Evolutionary conservation across 1,140 invertebrate genomes (phyloP), one percentile per base, ranked within the genome.

Genomic region (Grapholita molesta): DNA sequence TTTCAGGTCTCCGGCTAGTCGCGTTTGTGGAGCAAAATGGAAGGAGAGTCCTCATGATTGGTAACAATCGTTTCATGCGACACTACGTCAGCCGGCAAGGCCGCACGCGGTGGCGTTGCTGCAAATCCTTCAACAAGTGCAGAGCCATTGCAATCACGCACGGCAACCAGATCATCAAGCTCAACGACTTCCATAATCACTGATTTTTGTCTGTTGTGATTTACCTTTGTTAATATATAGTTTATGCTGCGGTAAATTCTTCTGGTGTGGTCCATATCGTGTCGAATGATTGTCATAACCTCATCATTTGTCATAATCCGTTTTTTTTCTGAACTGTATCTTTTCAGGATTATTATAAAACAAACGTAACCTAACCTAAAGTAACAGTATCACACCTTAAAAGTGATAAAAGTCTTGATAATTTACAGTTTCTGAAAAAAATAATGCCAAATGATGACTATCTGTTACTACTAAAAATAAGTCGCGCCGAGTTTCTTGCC

Each of bases 111-210:
- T 89, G 86, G 87, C 69, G 87, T 0, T 90, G 88, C 65, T 83
- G 79, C 66, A 84, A 79, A 53, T 73, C 79, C 2, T 90, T 85
- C 66, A 76, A 75, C 64, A 79, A 78, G n/a, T 89, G 86, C 28
- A 71, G 76, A 11, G 86, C 87, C 9, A 86, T 88, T 25, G 85
- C 81, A 7, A 85, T 89, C 32, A 89, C 85, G 0, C 25, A 74
- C n/a, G 78, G 74, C 15, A 76, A 72, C 35, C 32, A 57, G 0
- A 82, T 88, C 21, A 70, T 83, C 23, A 89, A 86, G 68, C 76
- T 87, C 6, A 86, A 79, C n/a, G 76, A 88, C 28, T 52, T 68
- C 11, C 85, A 89, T 48, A 89, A 88, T 68, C 87, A 89, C 15
- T 52, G 66, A 52, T 53, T 32, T 33, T 11, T 65, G 4, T 15